These are phyloP conservation scores for Drosophila bipectinata DNA, from an alignment of 1,140 invertebrate genomes.

Conservation along the genomic window DNA sequence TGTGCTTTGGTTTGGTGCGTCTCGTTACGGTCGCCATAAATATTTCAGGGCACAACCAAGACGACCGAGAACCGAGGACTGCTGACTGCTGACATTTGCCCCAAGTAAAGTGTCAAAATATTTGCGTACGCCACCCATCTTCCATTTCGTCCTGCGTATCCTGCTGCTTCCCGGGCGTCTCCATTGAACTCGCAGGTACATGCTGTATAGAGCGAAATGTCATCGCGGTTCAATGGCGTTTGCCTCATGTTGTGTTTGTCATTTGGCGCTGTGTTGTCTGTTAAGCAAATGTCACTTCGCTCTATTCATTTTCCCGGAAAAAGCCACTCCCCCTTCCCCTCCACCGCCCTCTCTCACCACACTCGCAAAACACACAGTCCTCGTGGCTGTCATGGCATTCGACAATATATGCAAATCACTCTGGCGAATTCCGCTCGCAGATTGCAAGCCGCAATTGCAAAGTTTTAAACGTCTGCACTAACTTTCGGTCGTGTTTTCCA, in stretches of 20 bases:
- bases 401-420: conserved; percentile 75
- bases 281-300: conserved; percentile 61
- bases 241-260: conserved; percentile 63
- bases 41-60: conserved; percentile 54
- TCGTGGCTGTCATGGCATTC: conserved; percentile 60
- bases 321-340: neutral
- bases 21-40: conserved; percentile 51
- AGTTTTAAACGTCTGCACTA: conserved; percentile 66
- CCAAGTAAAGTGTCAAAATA: conserved; percentile 77
- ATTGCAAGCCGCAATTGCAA: conserved; percentile 42
- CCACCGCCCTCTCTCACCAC: neutral
- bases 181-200: conserved; percentile 22
- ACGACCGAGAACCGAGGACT: neutral
- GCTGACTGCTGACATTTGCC: conserved; percentile 39
- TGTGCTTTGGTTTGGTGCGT: conserved; percentile 10
- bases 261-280: conserved; percentile 62
- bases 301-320: conserved; percentile 33
- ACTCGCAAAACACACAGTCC: conserved; percentile 24
- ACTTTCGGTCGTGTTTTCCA: conserved; percentile 30
- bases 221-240: conserved; percentile 74
- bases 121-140: conserved; percentile 57
- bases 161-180: neutral
- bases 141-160: conserved; percentile 10
- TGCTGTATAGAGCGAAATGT: conserved; percentile 55
- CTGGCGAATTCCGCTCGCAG: conserved; percentile 24